A percentile compares a stretch with the other conserved stretches of the same genome.
phyloP scores from a whole-genome alignment of 2,888 invertebrate species.

The Crepidodera aurea region DNA sequence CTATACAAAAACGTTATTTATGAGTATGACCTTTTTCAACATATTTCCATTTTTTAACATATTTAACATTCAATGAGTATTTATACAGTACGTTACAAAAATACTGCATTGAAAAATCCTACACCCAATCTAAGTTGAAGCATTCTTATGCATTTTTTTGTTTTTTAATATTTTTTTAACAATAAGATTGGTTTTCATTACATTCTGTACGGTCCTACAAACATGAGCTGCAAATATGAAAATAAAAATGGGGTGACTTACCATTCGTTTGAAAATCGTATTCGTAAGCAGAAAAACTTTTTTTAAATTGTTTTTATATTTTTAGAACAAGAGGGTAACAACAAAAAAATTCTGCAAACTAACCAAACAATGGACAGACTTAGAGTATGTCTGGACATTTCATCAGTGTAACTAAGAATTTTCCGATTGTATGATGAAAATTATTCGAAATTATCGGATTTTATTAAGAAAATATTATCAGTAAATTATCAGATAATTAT shows the following conservation, averaged over 20 bases:
- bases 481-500: no score
- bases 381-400: no score
- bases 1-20: no score
- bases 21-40: no score
- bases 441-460: no score
- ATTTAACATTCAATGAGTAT: not conserved
- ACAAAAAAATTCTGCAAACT: no score
- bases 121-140: conserved; percentile 12
- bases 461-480: no score
- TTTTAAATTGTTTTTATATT: no score
- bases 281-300: not conserved
- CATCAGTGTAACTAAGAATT: no score
- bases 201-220: not conserved
- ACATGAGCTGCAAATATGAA: not conserved
- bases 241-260: not conserved
- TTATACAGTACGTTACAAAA: conserved; percentile 12
- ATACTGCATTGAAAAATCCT: conserved; percentile 14
- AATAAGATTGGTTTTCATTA: conserved; percentile 1
- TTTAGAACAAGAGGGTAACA: no score
- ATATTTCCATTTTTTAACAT: not conserved
- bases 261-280: not conserved
- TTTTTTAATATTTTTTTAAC: not conserved
- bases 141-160: conserved; percentile 17
- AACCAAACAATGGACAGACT: no score
- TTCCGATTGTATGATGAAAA: no score